phyloP scores from a whole-genome alignment of 2,888 invertebrate genomes.

The Scaptomyza reducta region DNA sequence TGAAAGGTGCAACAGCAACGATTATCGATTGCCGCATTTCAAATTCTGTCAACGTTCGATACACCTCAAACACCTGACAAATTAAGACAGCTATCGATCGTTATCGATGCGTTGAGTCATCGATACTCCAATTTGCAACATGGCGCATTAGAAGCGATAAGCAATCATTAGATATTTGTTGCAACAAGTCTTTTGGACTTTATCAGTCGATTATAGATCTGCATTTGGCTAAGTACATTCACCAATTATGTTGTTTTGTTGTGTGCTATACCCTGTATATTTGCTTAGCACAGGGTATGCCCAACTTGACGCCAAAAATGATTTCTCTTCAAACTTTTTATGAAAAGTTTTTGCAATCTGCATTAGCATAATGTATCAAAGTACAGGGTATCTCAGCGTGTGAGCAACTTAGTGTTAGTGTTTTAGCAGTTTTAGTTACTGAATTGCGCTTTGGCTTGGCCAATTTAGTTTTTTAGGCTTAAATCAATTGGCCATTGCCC shows the following conservation, averaged over 20 bases:
- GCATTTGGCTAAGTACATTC: slow-evolving; percentile 34
- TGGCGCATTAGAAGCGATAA: too few species aligned
- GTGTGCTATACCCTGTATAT: slow-evolving; percentile 10
- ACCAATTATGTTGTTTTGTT: slow-evolving; percentile 10
- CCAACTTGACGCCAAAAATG: too few species aligned
- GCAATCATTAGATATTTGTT: neutral
- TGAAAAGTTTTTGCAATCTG: too few species aligned
- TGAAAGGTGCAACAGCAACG: slow-evolving; percentile 37
- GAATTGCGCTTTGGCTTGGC: slow-evolving; percentile 41
- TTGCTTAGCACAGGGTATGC: neutral
- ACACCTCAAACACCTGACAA: neutral
- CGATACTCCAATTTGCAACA: too few species aligned
- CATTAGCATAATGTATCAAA: too few species aligned
- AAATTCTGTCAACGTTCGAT: neutral
- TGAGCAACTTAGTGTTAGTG: too few species aligned
- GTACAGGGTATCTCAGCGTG: slow-evolving; percentile 13
- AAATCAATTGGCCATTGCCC: slow-evolving; percentile 59
- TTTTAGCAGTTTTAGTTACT: neutral
- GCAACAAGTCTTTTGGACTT: slow-evolving; percentile 14
- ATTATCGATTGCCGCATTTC: neutral
- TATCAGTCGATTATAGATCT: slow-evolving; percentile 20
- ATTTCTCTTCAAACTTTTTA: too few species aligned
- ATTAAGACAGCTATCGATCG: neutral
- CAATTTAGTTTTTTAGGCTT: slow-evolving; percentile 42
- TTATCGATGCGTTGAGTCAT: neutral